These are phyloP conservation scores for Pteria penguin DNA, from an alignment of 2,888 invertebrate genomes.

Conservation along the genomic window DNA sequence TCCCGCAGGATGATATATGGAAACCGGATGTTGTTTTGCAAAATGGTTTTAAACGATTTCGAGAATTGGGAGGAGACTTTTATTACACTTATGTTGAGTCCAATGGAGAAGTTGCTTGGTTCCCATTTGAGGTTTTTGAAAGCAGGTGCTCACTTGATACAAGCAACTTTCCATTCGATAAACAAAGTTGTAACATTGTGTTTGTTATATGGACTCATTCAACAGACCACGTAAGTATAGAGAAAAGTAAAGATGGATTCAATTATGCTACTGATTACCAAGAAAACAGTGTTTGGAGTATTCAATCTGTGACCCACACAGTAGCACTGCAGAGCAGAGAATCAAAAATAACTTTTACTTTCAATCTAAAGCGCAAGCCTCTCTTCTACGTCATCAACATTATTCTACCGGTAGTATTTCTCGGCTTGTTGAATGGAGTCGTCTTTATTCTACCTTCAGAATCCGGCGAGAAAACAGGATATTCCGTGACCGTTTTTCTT, in stretches of 20 bases:
- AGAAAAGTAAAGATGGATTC: neutral
- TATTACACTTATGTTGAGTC: neutral
- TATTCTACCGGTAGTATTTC: neutral
- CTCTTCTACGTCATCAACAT: slow-evolving; percentile 5
- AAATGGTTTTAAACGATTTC: slow-evolving; percentile 7
- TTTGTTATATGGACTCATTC: slow-evolving; percentile 28
- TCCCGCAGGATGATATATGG: slow-evolving; percentile 33
- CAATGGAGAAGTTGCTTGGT: slow-evolving; percentile 33
- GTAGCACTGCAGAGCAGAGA: slow-evolving; percentile 10
- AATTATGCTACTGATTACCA: neutral
- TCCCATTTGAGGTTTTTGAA: slow-evolving; percentile 39
- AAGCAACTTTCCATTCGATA: slow-evolving; percentile 40
- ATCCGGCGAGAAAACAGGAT: slow-evolving; percentile 2
- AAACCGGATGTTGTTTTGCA: slow-evolving; percentile 26
- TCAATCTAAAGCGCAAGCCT: slow-evolving; percentile 22
- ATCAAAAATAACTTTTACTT: slow-evolving; percentile 29
- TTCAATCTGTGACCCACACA: slow-evolving; percentile 5
- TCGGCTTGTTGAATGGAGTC: neutral
- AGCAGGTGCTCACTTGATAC: slow-evolving; percentile 40
- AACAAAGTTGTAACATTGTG: slow-evolving; percentile 38
- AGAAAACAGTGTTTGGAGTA: slow-evolving; percentile 1
- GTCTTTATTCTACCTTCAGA: slow-evolving; percentile 1
- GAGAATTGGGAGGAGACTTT: slow-evolving; percentile 2
- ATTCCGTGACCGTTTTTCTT: neutral
- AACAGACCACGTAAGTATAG: slow-evolving; percentile 27